Base-by-base conservation (phyloP, 2,797 vertebrate species). In the Crax fasciolata region DNA sequence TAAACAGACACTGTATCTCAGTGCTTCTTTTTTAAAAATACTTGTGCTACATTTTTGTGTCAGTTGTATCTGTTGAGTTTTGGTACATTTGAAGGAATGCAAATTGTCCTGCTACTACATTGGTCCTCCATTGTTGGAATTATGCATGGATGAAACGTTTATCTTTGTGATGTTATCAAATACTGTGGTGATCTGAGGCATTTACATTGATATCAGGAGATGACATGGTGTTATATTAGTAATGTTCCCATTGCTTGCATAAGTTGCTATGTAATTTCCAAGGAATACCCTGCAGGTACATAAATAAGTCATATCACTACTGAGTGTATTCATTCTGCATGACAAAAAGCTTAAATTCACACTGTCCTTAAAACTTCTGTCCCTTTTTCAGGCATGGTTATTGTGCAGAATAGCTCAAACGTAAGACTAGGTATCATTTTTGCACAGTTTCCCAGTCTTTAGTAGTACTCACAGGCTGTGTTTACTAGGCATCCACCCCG, bases 141-240 rank as follows among this genome's bases (percentile, higher is more conserved):
- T 94, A 91, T 39, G 4, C 48, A 71, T 18, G 80, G 88, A 61
- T 94, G 83, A 85, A 80, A 79, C 77, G 7, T 94, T 96, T 94
- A 90, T 96, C 89, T 96, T 75, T 71, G 72, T 91, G 91, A 94
- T 96, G 74, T 87, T 94, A 96, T 96, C 94, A 94, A 90, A 91
- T 82, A 80, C 52, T 61, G 58, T 48, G 68, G 89, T 94, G 94
- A 94, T 96, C 93, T 82, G 80, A 93, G 85, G 80, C 95, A 82
- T 94, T 96, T 95, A 93, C 71, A 82, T 86, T 90, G 85, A 94
- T 95, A 62, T 21, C 73, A 91, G 71, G 85, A 96, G 95, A 94
- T 94, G 94, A 94, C 94, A 86, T 54, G 80, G 85, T 94, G 91
- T 95, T 91, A 67, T 87, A 74, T 90, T 94, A 90, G 91, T 89